Evolutionary conservation across 2,888 invertebrate species (phyloP), one percentile per base, ranked within the genome.

Genomic region (Linnaemya tessellans): DNA sequence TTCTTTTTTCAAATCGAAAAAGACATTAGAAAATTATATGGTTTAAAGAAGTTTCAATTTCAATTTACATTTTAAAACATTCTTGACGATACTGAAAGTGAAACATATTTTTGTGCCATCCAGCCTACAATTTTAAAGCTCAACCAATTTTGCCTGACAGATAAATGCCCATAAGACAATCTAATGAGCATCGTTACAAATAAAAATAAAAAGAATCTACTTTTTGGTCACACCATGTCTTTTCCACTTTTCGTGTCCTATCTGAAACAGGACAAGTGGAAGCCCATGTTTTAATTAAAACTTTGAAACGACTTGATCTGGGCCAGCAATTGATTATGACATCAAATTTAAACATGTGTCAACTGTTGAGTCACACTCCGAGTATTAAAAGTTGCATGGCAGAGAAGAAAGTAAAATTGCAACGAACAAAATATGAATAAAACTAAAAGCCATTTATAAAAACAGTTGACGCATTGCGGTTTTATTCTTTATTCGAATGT

Each of bases 381-480:
- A n/a, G 35, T 38, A 49, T 60, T 60, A 30, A 51, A 71, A 43
- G 30, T 11, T 0, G n/a, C 7, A 15, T 54, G n/a, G 13, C 11
- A 20, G 8, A 54, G 7, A 73, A 22, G 38, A 65, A 75, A 80
- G 22, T 49, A 13, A 41, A 67, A 68, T 3, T 30, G 5, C 30
- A 38, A 49, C 22, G 9, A 68, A 65, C 18, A 71, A 46, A 49
- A 62, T 67, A 13, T 22, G 49, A 73, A 74, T n/a, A 51, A 75
- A 75, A 51, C 25, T 15, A 60, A 81, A 71, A 65, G 9, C 38
- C 68, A 84, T 78, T 84, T 84, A 58, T 68, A 78, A 71, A 54
- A 81, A 84, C 62, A 84, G 81, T 81, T 84, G 84, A 84, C 84
- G 84, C 84, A 84, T 84, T 84, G 84, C 84, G 81, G 84, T 73